Conservation (phyloP, 2,113 vertebrate species). For the Hystrix cristata region DNA sequence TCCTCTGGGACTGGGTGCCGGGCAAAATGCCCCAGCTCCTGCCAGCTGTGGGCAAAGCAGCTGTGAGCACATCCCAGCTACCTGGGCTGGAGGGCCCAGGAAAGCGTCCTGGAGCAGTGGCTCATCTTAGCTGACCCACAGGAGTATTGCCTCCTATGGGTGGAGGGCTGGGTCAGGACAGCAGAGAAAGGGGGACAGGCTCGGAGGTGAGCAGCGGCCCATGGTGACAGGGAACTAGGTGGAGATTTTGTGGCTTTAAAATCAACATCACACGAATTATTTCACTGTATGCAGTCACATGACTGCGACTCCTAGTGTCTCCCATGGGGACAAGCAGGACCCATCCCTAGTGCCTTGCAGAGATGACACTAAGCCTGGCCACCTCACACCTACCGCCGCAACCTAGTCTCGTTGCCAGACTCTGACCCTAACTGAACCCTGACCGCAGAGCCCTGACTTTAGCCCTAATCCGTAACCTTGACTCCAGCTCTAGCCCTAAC, state of each 20-base stretch:
- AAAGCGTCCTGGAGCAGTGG: background rate
- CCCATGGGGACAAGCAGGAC: accelerated
- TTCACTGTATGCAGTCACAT: accelerated
- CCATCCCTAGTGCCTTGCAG: background rate
- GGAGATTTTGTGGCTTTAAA: accelerated
- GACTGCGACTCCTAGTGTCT: accelerated
- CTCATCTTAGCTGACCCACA: background rate
- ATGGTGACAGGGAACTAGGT: background rate
- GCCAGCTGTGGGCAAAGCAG: accelerated
- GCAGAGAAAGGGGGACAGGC: background rate
- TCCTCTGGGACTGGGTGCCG: background rate
- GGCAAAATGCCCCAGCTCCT: background rate
- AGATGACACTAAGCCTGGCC: accelerated
- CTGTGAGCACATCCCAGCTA: too few relatives aligned
- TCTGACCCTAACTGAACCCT: too few relatives aligned
- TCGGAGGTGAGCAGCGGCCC: background rate
- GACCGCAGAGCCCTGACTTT: background rate
- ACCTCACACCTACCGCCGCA: accelerated
- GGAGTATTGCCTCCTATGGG: background rate
- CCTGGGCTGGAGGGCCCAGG: background rate
- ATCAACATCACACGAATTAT: accelerated
- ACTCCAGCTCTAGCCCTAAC: background rate
- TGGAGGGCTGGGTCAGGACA: background rate
- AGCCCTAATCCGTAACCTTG: too few relatives aligned
- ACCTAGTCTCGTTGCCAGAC: accelerated